A percentile compares a stretch with the other conserved stretches of the same genome.
Evolutionary conservation across 2,113 vertebrate species (phyloP).

Genomic region (Cranoglanis bouderius): DNA sequence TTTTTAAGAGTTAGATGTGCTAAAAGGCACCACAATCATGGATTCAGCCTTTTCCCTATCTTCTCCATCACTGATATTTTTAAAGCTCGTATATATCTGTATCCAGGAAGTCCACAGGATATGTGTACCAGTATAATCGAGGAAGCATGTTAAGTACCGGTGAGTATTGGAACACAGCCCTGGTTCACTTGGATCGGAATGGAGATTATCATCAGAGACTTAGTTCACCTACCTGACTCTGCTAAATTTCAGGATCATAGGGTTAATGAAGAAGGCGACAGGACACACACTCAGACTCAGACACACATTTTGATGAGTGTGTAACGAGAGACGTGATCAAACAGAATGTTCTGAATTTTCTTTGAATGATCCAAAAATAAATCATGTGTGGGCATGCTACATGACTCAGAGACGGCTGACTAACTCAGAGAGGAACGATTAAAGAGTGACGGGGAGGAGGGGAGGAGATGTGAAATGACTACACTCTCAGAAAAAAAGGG

Average conservation of each 20-base stretch:
- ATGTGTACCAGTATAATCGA: background rate
- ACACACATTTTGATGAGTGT: background rate
- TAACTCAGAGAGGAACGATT: background rate
- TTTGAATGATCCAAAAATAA: slow-evolving; percentile 45
- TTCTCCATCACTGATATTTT: background rate
- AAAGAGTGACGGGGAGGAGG: slow-evolving; percentile 19
- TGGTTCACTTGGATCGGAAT: background rate
- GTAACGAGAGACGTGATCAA: slow-evolving; percentile 20
- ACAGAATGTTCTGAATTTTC: slow-evolving; percentile 26
- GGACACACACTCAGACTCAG: slow-evolving; percentile 6
- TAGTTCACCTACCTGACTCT: slow-evolving; percentile 23
- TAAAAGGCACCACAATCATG: background rate
- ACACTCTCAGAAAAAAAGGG: slow-evolving; percentile 7
- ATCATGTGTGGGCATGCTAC: slow-evolving; percentile 28
- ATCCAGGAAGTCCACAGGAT: background rate
- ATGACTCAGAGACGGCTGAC: slow-evolving; percentile 31
- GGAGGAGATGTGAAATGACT: slow-evolving; percentile 7
- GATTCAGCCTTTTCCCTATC: background rate
- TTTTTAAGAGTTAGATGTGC: background rate
- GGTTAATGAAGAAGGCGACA: background rate
- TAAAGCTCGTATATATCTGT: background rate
- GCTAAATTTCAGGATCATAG: background rate
- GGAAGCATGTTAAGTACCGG: background rate
- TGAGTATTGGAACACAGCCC: slow-evolving; percentile 27
- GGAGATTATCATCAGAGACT: background rate